These are phyloP conservation scores for Acanthosepion esculentum DNA, from an alignment of 2,888 invertebrate species.

Conservation along the genomic window DNA sequence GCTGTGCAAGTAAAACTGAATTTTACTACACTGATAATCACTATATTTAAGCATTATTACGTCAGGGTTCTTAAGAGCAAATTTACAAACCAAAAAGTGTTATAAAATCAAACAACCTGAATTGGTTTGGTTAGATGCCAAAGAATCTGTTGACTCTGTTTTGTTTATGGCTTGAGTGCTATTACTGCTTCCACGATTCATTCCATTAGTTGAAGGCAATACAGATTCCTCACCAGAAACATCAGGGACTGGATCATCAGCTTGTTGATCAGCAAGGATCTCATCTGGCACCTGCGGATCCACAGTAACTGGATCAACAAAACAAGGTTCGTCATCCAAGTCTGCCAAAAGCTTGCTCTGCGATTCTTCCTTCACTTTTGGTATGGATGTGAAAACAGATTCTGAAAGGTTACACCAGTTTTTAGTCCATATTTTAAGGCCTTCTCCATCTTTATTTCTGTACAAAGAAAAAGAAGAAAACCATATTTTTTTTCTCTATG, in stretches of 20 bases:
- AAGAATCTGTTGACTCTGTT: background rate
- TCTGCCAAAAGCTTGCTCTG: background rate
- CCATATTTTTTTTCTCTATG: background rate
- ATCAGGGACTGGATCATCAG: conserved; percentile 2
- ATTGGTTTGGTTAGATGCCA: background rate
- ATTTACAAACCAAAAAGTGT: background rate
- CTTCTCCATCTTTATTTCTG: conserved; percentile 62
- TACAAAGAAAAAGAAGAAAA: background rate
- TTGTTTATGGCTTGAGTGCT: background rate
- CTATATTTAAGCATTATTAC: too few relatives aligned
- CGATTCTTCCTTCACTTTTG: background rate
- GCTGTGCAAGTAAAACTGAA: too few relatives aligned
- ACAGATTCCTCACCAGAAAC: background rate
- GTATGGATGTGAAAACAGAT: background rate
- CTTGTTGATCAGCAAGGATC: conserved; percentile 46
- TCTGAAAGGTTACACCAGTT: conserved; percentile 38
- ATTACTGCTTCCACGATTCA: background rate
- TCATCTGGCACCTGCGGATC: conserved; percentile 39
- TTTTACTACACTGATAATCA: too few relatives aligned
- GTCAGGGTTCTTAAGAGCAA: background rate
- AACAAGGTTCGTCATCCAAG: background rate
- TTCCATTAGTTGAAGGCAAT: background rate
- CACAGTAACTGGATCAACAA: conserved; percentile 17
- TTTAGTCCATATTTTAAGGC: conserved; percentile 60
- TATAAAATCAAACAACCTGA: background rate